Conservation (phyloP, 2,113 vertebrate species). For the Sorex fumeus region DNA sequence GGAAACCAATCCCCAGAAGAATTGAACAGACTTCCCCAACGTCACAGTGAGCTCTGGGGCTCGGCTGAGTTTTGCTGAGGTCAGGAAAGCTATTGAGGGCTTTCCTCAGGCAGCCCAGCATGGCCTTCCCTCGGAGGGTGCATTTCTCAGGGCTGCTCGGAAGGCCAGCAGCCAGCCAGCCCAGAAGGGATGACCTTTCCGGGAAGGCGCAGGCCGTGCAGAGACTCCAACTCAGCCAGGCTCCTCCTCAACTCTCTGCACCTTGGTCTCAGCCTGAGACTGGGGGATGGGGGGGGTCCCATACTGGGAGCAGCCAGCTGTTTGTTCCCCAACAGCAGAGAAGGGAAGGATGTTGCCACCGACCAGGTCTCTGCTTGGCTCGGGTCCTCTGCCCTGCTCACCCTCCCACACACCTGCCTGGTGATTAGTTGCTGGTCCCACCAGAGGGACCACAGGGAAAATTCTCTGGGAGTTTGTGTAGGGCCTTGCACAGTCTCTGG, state of each 20-base stretch:
- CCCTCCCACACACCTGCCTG: neutral
- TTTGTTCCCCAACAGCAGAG: neutral
- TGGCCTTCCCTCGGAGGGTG: neutral
- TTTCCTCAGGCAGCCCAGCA: neutral
- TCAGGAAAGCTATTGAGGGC: neutral
- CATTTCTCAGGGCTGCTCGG: no score
- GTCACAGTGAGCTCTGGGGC: neutral
- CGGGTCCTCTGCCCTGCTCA: no score
- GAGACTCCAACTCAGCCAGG: neutral
- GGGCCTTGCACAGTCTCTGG: neutral
- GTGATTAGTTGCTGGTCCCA: accelerated
- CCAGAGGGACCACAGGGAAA: neutral
- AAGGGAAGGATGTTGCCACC: neutral
- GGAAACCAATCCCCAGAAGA: neutral
- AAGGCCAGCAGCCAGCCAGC: no score
- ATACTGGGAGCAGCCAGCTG: neutral
- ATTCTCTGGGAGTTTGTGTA: neutral
- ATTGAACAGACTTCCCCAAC: neutral
- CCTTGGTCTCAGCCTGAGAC: neutral
- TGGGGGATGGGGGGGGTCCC: neutral
- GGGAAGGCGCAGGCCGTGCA: no score
- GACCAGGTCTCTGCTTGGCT: neutral
- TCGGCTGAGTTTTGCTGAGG: neutral
- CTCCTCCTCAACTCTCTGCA: neutral
- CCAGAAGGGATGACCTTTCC: no score